Percentiles rank a stretch among this genome's conserved stretches.
Conservation (phyloP, 2,797 vertebrate species). For the Hybognathus amarus region DNA sequence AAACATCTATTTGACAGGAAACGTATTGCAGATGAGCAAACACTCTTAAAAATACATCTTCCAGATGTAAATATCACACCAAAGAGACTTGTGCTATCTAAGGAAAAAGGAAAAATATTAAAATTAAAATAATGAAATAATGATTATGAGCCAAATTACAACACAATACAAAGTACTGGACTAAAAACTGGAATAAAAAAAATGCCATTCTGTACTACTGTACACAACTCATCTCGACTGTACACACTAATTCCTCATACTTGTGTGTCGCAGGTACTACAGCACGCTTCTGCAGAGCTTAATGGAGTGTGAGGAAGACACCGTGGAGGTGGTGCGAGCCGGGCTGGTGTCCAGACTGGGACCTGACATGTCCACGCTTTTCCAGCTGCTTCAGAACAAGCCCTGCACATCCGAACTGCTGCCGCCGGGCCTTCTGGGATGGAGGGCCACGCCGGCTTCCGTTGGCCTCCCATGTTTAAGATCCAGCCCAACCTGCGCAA, state of each 20-base stretch:
- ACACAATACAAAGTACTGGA: not conserved
- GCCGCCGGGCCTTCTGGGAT: conserved; percentile 51
- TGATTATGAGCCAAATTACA: too few relatives aligned
- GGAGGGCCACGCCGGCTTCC: conserved; percentile 78
- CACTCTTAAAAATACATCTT: too few relatives aligned
- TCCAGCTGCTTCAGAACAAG: conserved; percentile 89
- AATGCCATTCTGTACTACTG: not conserved
- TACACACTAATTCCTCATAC: not conserved
- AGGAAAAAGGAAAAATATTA: too few relatives aligned
- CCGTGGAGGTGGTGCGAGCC: conserved; percentile 82
- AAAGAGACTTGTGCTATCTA: too few relatives aligned
- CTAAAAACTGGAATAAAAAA: not conserved
- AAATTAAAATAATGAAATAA: too few relatives aligned
- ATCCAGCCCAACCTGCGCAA: conserved; percentile 86
- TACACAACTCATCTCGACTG: not conserved
- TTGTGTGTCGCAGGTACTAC: conserved; percentile 83
- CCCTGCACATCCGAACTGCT: conserved; percentile 75
- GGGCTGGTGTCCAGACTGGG: conserved; percentile 86
- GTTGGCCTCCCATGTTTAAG: conserved; percentile 84
- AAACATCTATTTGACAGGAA: too few relatives aligned
- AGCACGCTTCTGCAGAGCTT: conserved; percentile 89
- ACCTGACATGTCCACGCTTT: conserved; percentile 91
- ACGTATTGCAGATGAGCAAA: too few relatives aligned
- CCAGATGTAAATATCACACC: too few relatives aligned
- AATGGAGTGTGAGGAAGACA: conserved; percentile 87